Percentiles rank a stretch among this genome's conserved stretches.
These are phyloP conservation scores for Epizoanthus ramosus DNA, from an alignment of 92 coral and sea anemone species.

Conservation along the genomic window DNA sequence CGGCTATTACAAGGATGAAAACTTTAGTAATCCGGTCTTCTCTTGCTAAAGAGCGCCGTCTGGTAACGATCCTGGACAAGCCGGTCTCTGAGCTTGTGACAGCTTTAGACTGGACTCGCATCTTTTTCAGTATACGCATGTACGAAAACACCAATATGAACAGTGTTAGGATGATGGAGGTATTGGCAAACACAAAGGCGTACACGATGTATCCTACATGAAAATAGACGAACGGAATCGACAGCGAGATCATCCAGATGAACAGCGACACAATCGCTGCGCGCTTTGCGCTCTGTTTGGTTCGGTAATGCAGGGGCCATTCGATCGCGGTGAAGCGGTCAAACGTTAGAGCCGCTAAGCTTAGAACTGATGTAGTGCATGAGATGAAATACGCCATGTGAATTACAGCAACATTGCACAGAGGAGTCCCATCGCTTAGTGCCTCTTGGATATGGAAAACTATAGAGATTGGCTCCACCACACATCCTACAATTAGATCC, in stretches of 20 bases:
- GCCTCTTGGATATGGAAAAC: slow-evolving; percentile 22
- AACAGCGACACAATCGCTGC: slow-evolving; percentile 40
- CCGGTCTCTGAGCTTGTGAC: slow-evolving; percentile 12
- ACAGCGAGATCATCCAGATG: slow-evolving; percentile 69
- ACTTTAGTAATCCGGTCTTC: slow-evolving; percentile 57
- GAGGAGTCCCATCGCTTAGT: not conserved
- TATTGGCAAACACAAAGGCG: slow-evolving; percentile 85
- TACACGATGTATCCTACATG: slow-evolving; percentile 69
- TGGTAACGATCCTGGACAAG: not conserved
- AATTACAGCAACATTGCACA: slow-evolving; percentile 28
- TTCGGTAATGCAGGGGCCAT: slow-evolving; percentile 68
- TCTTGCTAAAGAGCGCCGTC: slow-evolving; percentile 22
- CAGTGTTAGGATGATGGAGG: slow-evolving; percentile 64
- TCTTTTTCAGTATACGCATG: slow-evolving; percentile 47
- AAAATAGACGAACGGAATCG: slow-evolving; percentile 67
- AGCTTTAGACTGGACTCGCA: slow-evolving; percentile 22
- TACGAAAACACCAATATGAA: slow-evolving; percentile 61
- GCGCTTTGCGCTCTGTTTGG: slow-evolving; percentile 27
- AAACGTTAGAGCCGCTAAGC: slow-evolving; percentile 77
- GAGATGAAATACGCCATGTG: slow-evolving; percentile 83
- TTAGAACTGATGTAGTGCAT: slow-evolving; percentile 80
- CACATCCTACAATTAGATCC: slow-evolving; percentile 16
- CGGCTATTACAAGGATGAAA: slow-evolving; percentile 51
- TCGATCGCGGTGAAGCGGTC: slow-evolving; percentile 72
- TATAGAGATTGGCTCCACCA: slow-evolving; percentile 30